Percentiles rank a stretch among this genome's conserved stretches.
These are phyloP conservation scores for Diorhabda sublineata DNA, from an alignment of 1,140 invertebrate genomes.

Conservation along the genomic window DNA sequence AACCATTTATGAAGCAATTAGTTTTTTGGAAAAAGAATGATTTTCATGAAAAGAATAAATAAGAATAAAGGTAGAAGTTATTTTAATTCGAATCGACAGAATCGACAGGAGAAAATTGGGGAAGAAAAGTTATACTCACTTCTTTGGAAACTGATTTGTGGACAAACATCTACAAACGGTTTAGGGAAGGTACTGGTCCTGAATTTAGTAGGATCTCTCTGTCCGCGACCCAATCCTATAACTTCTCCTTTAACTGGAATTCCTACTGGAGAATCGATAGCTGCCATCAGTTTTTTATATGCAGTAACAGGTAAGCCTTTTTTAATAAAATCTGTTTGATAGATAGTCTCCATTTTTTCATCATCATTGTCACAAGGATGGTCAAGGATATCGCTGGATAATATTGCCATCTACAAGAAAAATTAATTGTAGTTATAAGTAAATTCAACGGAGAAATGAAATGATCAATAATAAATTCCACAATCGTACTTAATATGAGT, in stretches of 20 bases:
- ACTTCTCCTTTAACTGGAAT: constrained; percentile 44
- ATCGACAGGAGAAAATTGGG: too few relatives aligned
- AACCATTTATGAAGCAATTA: too few relatives aligned
- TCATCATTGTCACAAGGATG: constrained; percentile 55
- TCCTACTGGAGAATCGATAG: constrained; percentile 46
- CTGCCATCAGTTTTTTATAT: constrained; percentile 48
- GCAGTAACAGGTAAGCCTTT: constrained; percentile 47
- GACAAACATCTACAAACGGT: constrained; percentile 46
- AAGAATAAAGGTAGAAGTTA: too few relatives aligned
- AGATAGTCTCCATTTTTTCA: constrained; percentile 56
- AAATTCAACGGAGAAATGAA: too few relatives aligned
- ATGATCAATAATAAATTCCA: too few relatives aligned
- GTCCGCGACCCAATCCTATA: constrained; percentile 44
- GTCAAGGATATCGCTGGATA: constrained; percentile 55
- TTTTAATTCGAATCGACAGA: too few relatives aligned
- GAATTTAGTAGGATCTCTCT: constrained; percentile 50
- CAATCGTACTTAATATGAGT: too few relatives aligned
- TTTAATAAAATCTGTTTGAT: constrained; percentile 56
- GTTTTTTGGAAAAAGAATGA: too few relatives aligned
- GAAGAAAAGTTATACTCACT: constrained; percentile 35
- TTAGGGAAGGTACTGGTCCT: constrained; percentile 43
- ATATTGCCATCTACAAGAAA: constrained; percentile 51
- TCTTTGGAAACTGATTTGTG: constrained; percentile 41
- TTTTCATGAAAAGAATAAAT: too few relatives aligned
- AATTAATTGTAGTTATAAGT: not conserved